Conservation (phyloP, 2,797 vertebrate genomes). For the Dermochelys coriacea region DNA sequence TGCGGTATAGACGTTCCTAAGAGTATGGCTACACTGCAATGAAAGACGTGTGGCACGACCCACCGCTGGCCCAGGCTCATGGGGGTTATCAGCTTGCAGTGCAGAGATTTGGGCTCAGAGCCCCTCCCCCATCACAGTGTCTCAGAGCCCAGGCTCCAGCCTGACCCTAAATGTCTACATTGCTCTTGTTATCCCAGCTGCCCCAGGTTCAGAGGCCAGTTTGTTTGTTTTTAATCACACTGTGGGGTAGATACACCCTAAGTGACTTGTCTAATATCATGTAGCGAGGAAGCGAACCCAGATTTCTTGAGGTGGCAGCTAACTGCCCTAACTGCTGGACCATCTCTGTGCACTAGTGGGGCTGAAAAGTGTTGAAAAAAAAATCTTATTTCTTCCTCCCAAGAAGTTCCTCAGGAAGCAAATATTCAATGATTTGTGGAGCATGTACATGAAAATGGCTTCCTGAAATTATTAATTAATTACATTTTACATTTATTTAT, state of each 20-base stretch:
- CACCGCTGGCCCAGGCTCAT: too few relatives aligned
- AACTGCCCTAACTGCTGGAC: neutral
- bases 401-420: neutral
- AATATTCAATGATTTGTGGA: neutral
- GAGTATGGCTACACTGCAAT: neutral
- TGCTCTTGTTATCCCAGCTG: neutral
- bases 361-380: neutral
- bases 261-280: neutral
- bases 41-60: neutral
- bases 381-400: neutral
- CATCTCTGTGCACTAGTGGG: fast-evolving
- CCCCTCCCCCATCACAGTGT: neutral
- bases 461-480: neutral
- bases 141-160: neutral
- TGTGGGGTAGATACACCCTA: neutral
- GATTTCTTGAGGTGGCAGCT: neutral
- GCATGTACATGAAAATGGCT: neutral
- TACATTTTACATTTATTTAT: neutral
- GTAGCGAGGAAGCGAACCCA: fast-evolving
- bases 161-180: neutral
- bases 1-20: neutral
- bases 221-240: too few relatives aligned
- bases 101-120: neutral
- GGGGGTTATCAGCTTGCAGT: neutral
- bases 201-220: too few relatives aligned